Evolutionary conservation across 2,797 vertebrate species (phyloP).

Genomic region (Tamandua tetradactyla): DNA sequence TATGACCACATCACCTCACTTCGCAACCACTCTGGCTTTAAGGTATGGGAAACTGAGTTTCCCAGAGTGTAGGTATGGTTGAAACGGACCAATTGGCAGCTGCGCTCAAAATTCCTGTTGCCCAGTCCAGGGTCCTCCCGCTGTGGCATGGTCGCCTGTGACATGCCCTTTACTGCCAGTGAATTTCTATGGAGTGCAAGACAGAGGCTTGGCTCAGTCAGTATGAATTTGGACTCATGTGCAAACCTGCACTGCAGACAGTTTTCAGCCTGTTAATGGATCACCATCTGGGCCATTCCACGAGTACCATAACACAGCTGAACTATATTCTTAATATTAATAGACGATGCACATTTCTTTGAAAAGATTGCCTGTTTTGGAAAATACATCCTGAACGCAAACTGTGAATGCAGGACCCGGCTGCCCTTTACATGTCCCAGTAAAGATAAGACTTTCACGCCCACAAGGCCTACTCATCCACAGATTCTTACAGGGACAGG

Average conservation of each 20-base stretch:
- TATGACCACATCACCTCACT: too few relatives aligned
- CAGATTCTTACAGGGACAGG: not conserved
- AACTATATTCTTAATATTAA: not conserved
- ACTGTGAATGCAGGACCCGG: not conserved
- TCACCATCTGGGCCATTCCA: not conserved
- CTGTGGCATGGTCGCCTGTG: accelerated
- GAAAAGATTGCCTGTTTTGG: not conserved
- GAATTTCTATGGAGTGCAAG: not conserved
- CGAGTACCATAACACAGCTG: not conserved
- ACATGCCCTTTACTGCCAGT: accelerated
- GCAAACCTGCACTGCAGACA: not conserved
- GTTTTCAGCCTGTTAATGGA: not conserved
- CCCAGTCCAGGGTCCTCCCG: not conserved
- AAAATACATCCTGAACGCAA: not conserved
- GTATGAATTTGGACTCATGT: not conserved
- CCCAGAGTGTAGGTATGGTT: not conserved
- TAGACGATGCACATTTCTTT: not conserved
- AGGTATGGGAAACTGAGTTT: not conserved
- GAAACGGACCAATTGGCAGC: too few relatives aligned
- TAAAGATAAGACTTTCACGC: not conserved
- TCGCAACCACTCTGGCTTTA: not conserved
- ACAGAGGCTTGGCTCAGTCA: not conserved
- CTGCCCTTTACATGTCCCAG: not conserved
- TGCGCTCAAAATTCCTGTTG: not conserved
- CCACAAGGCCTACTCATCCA: not conserved